These are phyloP conservation scores for Oxystoma pomonae DNA, from an alignment of 2,888 invertebrate species.

Conservation along the genomic window DNA sequence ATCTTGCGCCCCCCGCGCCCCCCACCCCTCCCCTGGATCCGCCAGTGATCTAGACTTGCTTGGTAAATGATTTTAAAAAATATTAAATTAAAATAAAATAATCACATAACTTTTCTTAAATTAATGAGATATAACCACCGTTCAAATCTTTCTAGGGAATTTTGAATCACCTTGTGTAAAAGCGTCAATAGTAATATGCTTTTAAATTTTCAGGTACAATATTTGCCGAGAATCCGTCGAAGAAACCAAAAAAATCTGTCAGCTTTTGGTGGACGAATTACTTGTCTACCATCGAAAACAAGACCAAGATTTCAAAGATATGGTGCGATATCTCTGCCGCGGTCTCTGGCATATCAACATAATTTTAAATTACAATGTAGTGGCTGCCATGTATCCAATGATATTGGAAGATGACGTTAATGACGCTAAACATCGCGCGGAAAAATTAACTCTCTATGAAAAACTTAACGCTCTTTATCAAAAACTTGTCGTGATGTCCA, in stretches of 20 bases:
- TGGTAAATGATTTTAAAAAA: too few relatives aligned
- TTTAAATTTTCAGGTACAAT: conserved; percentile 61
- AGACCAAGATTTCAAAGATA: conserved; percentile 59
- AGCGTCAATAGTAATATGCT: too few relatives aligned
- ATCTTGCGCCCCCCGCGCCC: too few relatives aligned
- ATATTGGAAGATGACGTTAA: not conserved
- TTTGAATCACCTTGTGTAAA: too few relatives aligned
- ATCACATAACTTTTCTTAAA: too few relatives aligned
- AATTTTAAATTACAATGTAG: not conserved
- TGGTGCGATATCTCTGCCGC: conserved; percentile 60
- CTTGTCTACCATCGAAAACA: conserved; percentile 58
- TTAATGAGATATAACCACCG: too few relatives aligned
- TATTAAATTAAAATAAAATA: too few relatives aligned
- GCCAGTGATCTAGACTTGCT: too few relatives aligned
- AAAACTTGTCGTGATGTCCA: not conserved
- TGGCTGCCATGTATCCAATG: not conserved
- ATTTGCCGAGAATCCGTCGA: conserved; percentile 60
- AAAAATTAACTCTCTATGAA: not conserved
- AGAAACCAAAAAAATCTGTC: conserved; percentile 61
- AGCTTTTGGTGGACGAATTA: conserved; percentile 55
- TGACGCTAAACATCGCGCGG: not conserved
- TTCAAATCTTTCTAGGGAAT: too few relatives aligned
- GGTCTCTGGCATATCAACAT: conserved; percentile 49
- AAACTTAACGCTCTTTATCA: not conserved
- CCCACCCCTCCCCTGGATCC: too few relatives aligned